Evolutionary conservation across 1,140 invertebrate genomes (phyloP).

Genomic region (Ooceraea biroi): DNA sequence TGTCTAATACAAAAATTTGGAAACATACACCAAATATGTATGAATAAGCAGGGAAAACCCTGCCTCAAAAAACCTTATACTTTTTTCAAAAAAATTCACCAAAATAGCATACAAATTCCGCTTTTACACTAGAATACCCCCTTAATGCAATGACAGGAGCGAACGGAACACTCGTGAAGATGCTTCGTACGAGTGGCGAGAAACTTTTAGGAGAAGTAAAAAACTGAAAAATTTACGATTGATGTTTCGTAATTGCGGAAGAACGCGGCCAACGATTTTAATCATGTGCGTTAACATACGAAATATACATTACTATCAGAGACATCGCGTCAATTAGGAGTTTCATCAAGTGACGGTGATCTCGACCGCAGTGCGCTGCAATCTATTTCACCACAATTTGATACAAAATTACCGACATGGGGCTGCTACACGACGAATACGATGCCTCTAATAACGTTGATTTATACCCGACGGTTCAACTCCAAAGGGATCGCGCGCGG

Average conservation of each 20-base stretch:
- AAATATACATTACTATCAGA: conserved; percentile 34
- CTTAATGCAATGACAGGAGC: no score
- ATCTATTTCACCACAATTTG: conserved; percentile 85
- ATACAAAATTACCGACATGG: conserved; percentile 84
- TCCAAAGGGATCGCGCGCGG: conserved; percentile 75
- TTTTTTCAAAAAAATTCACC: no score
- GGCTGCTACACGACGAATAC: conserved; percentile 80
- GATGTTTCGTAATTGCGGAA: not conserved
- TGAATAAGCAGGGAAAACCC: no score
- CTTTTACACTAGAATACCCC: no score
- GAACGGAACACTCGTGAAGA: no score
- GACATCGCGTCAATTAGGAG: conserved; percentile 42
- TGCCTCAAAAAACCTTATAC: no score
- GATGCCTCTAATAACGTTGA: conserved; percentile 86
- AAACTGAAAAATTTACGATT: not conserved
- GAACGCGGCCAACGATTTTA: conserved; percentile 6
- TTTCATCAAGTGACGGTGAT: conserved; percentile 30
- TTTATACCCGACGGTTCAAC: conserved; percentile 83
- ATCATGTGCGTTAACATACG: not conserved
- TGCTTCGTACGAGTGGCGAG: no score
- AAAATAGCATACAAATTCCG: no score
- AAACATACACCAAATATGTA: no score
- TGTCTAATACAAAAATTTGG: no score
- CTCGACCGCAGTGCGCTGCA: conserved; percentile 36
- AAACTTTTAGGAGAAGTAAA: not conserved